Evolutionary conservation across 2,888 invertebrate species (phyloP), one percentile per base, ranked within the genome.

Genomic region (Aphodius granarius): DNA sequence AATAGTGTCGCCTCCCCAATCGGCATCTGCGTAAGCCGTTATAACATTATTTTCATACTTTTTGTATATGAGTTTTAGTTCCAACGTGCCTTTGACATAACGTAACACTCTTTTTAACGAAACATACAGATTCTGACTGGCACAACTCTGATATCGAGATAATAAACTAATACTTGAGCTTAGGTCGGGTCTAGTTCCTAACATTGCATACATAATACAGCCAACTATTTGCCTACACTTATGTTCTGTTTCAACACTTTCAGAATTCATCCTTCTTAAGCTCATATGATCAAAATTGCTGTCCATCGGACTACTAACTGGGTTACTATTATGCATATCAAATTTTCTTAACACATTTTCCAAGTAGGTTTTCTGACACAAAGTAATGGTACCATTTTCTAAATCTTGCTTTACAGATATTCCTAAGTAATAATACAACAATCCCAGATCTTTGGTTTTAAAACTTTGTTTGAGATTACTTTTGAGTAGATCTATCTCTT

Each of bases 281-380:
- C 66, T 66, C 18, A 19, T 20, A 66, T 66, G 20, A 70, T 70
- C 70, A 70, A 70, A 70, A 21, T 70, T 70, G 70, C 16, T 73
- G 17, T 73, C 73, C 64, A 73, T 73, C 15, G 66, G 66, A 21
- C 66, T 73, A 18, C 73, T 20, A 20, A 66, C 73, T 16, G 73
- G 65, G 16, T 73, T 64, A 73, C 73, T 66, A 20, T 73, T 66
- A 66, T 73, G n/a, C 73, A 73, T 73, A 66, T 23, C 23, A 66
- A 73, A 66, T 73, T 73, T n/a, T n/a, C n/a, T n/a, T n/a, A n/a
- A n/a, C n/a, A n/a, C n/a, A n/a, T n/a, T n/a, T n/a, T n/a, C n/a
- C n/a, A n/a, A n/a, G n/a, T n/a, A n/a, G n/a, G n/a, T n/a, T n/a
- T n/a, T n/a, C n/a, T n/a, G n/a, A n/a, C n/a, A n/a, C n/a, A n/a